Evolutionary conservation across 1,140 invertebrate genomes (phyloP).

Genomic region (Caenorhabditis inopinata): DNA sequence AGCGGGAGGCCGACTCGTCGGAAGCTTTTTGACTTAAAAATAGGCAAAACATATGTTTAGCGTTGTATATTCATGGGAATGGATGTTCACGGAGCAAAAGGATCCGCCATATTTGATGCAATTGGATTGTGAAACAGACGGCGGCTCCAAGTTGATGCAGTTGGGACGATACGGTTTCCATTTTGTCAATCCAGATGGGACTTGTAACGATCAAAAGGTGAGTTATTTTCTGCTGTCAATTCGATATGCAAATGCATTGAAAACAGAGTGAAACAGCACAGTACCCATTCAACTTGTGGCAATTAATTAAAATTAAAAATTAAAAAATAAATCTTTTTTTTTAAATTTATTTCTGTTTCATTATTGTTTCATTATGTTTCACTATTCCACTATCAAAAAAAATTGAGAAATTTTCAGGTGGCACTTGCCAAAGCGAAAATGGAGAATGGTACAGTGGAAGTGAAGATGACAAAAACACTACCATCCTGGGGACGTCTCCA

Average conservation of each 20-base stretch:
- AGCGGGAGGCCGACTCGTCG: no score
- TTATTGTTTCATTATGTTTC: no score
- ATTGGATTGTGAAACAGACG: slow-evolving; percentile 65
- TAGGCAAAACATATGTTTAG: slow-evolving; percentile 43
- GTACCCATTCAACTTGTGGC: no score
- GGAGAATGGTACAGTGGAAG: slow-evolving; percentile 37
- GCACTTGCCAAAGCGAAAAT: slow-evolving; percentile 14
- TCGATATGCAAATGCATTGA: no score
- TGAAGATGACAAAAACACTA: slow-evolving; percentile 18
- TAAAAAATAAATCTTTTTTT: neutral
- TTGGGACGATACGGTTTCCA: slow-evolving; percentile 64
- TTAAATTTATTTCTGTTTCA: no score
- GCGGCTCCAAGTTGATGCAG: slow-evolving; percentile 63
- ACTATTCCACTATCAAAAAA: no score
- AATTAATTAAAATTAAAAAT: no score
- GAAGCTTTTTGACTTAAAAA: no score
- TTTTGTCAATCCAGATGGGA: slow-evolving; percentile 62
- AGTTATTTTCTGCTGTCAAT: no score
- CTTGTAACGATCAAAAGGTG: slow-evolving; percentile 53
- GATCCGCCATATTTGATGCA: slow-evolving; percentile 62
- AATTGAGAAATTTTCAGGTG: neutral
- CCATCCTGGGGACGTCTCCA: slow-evolving; percentile 64
- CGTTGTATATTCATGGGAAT: slow-evolving; percentile 63
- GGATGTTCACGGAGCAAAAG: slow-evolving; percentile 64
- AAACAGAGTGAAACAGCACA: no score